These are phyloP conservation scores for Cryptus armator DNA, from an alignment of 2,888 invertebrate species.

Conservation along the genomic window DNA sequence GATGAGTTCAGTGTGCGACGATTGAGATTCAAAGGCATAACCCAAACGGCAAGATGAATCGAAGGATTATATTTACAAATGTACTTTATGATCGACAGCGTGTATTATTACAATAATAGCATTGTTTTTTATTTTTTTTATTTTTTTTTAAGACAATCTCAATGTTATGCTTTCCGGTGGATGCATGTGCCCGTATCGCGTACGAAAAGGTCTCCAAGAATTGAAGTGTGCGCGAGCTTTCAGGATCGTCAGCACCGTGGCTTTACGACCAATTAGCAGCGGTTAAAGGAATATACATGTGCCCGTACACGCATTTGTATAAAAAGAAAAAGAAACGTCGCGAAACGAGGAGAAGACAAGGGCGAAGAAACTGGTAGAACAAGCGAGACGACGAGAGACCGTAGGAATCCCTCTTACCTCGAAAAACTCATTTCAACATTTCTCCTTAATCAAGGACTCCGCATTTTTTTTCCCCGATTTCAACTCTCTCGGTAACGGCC, in stretches of 20 bases:
- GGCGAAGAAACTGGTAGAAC: constrained; percentile 15
- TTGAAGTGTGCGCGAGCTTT: constrained; percentile 45
- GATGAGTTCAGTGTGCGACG: constrained; percentile 33
- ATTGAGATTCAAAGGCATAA: constrained; percentile 34
- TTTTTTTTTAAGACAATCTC: constrained; percentile 26
- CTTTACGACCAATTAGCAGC: constrained; percentile 81
- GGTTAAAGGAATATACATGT: constrained; percentile 46
- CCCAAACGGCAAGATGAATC: constrained; percentile 4
- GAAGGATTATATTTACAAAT: constrained; percentile 16
- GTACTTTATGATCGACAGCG: background rate
- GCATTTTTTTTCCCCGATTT: background rate
- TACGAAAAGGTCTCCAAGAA: constrained; percentile 44
- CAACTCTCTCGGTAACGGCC: background rate
- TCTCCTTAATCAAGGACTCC: background rate
- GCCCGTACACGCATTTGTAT: constrained; percentile 22
- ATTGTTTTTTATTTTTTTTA: constrained; percentile 1
- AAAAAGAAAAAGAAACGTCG: background rate
- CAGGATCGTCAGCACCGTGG: constrained; percentile 57
- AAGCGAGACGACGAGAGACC: constrained; percentile 11
- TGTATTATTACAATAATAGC: background rate
- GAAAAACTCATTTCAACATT: background rate
- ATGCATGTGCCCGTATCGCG: constrained; percentile 10
- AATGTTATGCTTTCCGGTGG: constrained; percentile 23
- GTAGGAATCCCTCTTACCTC: background rate
- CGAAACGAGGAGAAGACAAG: constrained; percentile 5